These are phyloP conservation scores for Dromiciops gliroides DNA, from an alignment of 2,113 vertebrate genomes.

Conservation along the genomic window DNA sequence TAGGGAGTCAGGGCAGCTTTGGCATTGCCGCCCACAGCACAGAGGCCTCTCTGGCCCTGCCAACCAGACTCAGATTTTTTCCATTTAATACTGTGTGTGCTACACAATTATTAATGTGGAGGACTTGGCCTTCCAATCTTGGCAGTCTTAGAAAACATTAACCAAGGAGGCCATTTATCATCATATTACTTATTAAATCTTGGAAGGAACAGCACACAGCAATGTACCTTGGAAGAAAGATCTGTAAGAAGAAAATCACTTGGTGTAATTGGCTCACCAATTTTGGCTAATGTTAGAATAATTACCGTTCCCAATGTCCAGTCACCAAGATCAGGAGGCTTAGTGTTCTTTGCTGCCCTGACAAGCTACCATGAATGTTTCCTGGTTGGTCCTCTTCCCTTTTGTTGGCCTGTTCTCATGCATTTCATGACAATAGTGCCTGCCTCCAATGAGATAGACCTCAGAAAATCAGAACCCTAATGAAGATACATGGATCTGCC, in stretches of 20 bases:
- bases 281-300: constrained; percentile 81
- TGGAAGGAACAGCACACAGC: constrained; percentile 79
- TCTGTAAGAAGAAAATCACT: constrained; percentile 77
- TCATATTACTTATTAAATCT: constrained; percentile 81
- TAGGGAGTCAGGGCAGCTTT: constrained; percentile 32
- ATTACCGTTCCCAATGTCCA: constrained; percentile 78
- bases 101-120: constrained; percentile 64
- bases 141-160: constrained; percentile 77
- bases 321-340: constrained; percentile 62
- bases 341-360: constrained; percentile 59
- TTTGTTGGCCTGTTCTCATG: constrained; percentile 52
- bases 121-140: constrained; percentile 73
- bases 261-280: constrained; percentile 76
- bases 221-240: constrained; percentile 75
- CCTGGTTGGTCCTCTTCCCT: constrained; percentile 1
- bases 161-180: constrained; percentile 77
- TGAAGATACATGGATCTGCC: constrained; percentile 61
- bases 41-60: constrained; percentile 46
- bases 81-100: background rate
- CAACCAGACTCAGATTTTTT: constrained; percentile 41
- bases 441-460: constrained; percentile 43
- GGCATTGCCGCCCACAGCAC: constrained; percentile 33
- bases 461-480: constrained; percentile 67
- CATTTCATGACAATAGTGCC: constrained; percentile 54
- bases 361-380: constrained; percentile 37